Evolutionary conservation across 1,140 invertebrate species (phyloP).

Genomic region (Heliothis subflexa): DNA sequence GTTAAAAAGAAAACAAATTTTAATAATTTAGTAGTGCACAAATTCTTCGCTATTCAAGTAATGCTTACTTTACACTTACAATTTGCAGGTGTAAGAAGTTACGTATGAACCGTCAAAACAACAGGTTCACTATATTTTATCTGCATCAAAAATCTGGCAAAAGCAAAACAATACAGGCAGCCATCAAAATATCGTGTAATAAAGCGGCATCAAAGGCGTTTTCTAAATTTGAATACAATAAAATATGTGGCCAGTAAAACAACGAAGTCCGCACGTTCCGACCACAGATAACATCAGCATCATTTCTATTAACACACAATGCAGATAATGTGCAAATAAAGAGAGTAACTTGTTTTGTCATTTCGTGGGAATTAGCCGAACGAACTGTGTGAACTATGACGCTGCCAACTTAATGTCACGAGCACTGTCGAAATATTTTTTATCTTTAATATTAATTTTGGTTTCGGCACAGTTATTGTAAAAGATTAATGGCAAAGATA

Average conservation of each 20-base stretch:
- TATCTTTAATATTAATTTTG: slow-evolving; percentile 33
- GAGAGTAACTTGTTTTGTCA: slow-evolving; percentile 72
- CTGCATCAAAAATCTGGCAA: slow-evolving; percentile 14
- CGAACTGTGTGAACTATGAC: slow-evolving; percentile 49
- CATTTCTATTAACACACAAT: slow-evolving; percentile 80
- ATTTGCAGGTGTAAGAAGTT: too few species aligned
- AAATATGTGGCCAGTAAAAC: slow-evolving; percentile 53
- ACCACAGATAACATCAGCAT: slow-evolving; percentile 67
- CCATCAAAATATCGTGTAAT: slow-evolving; percentile 38
- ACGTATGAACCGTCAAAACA: not conserved
- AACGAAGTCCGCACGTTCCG: slow-evolving; percentile 57
- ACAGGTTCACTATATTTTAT: slow-evolving; percentile 1
- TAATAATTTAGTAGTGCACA: too few species aligned
- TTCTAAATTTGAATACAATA: slow-evolving; percentile 77
- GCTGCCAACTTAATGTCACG: slow-evolving; percentile 43
- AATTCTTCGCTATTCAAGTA: too few species aligned
- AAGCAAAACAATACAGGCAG: slow-evolving; percentile 19
- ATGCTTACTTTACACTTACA: too few species aligned
- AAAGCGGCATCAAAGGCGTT: slow-evolving; percentile 36
- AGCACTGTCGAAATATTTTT: slow-evolving; percentile 50
- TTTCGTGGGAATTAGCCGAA: slow-evolving; percentile 67
- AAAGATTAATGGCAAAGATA: slow-evolving; percentile 41
- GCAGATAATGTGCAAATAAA: slow-evolving; percentile 68
- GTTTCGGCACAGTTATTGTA: slow-evolving; percentile 27
- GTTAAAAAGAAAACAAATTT: too few species aligned